A percentile compares a stretch with the other conserved stretches of the same genome.
Evolutionary conservation across 1,140 invertebrate species (phyloP).

Genomic region (Pogonognathellus flavescens): DNA sequence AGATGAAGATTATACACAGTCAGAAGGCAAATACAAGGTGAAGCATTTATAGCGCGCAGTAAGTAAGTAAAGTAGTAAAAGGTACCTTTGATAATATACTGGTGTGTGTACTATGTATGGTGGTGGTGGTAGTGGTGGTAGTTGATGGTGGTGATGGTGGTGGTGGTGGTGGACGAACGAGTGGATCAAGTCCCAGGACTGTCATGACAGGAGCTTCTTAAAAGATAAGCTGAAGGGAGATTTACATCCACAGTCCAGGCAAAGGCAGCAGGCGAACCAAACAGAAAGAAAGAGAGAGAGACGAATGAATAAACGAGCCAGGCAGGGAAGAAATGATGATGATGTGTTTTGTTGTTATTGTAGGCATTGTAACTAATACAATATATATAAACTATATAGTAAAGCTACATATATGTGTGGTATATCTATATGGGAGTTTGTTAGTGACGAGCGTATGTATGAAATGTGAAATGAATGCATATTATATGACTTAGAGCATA

Average conservation of each 20-base stretch:
- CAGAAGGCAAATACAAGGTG: neutral
- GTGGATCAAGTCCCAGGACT: conserved; percentile 6
- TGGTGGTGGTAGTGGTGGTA: neutral
- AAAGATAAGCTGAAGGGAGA: conserved; percentile 43
- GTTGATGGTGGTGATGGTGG: neutral
- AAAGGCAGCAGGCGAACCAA: neutral
- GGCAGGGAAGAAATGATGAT: neutral
- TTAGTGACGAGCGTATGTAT: neutral
- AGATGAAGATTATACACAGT: too few relatives aligned
- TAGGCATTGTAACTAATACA: neutral
- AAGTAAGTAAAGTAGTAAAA: neutral
- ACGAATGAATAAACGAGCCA: neutral
- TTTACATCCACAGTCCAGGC: conserved; percentile 18
- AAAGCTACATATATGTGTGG: neutral
- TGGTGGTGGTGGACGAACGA: neutral
- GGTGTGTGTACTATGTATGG: too few relatives aligned
- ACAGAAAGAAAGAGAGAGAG: neutral
- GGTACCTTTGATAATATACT: too few relatives aligned
- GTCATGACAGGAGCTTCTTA: conserved; percentile 26
- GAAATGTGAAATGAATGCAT: conserved; percentile 5
- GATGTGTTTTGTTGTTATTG: conserved; percentile 13
- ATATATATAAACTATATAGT: neutral
- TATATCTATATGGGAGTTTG: too few relatives aligned
- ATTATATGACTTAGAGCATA: neutral
- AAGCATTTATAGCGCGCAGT: neutral